Conservation (phyloP, 2,888 invertebrate species). For the Cryptocheilus praepositus region DNA sequence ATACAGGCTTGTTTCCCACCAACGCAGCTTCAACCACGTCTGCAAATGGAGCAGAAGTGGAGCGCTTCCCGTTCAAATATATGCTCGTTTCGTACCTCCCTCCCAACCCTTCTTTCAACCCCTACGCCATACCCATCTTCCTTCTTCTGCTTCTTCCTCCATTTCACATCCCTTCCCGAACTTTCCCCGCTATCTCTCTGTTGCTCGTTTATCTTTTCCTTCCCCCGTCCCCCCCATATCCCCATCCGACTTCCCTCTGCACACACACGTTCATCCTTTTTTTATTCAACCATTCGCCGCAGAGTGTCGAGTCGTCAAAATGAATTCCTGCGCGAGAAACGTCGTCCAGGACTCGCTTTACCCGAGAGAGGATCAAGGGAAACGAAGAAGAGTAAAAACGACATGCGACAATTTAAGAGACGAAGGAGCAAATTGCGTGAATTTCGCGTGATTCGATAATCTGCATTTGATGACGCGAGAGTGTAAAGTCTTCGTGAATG, state of each 20-base stretch:
- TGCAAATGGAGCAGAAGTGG: slow-evolving; percentile 57
- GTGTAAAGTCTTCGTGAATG: background rate
- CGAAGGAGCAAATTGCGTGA: no score
- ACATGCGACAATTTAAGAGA: background rate
- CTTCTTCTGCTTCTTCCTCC: background rate
- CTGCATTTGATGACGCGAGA: background rate
- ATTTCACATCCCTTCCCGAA: background rate
- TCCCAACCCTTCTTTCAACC: slow-evolving; percentile 14
- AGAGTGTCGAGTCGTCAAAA: slow-evolving; percentile 32
- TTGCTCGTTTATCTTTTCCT: background rate
- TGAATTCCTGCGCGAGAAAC: slow-evolving; percentile 28
- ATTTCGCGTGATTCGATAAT: no score
- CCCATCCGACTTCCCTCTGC: no score
- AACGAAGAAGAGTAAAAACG: background rate
- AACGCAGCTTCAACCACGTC: slow-evolving; percentile 37
- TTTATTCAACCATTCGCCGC: background rate
- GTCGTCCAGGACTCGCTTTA: background rate
- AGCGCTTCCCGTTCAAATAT: slow-evolving; percentile 45
- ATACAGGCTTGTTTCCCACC: slow-evolving; percentile 18
- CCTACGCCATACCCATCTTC: background rate
- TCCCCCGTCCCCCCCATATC: background rate
- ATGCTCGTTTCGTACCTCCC: slow-evolving; percentile 35
- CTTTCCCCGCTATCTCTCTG: background rate
- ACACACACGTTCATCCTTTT: background rate
- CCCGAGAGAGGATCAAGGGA: no score